phyloP scores from a whole-genome alignment of 2,113 vertebrate species.

The Cavia porcellus region DNA sequence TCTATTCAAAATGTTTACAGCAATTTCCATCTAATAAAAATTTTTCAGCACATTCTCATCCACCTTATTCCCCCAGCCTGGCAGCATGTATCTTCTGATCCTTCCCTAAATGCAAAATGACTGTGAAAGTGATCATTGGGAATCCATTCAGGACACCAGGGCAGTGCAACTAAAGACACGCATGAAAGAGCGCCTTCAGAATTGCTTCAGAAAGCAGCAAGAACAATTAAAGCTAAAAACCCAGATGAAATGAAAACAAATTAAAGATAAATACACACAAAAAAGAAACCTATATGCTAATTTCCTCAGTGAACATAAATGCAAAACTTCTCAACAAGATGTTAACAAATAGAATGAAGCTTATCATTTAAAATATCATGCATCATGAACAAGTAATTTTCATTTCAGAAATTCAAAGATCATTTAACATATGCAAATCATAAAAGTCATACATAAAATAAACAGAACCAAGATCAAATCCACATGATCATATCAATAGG shows the following conservation, averaged over 20 bases:
- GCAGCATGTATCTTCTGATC: not conserved
- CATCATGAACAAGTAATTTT: not conserved
- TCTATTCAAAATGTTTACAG: too few relatives aligned
- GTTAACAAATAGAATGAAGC: not conserved
- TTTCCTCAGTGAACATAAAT: not conserved
- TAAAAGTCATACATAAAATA: not conserved
- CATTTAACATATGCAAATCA: not conserved
- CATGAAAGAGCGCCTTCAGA: too few relatives aligned
- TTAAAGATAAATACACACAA: not conserved
- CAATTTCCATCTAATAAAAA: not conserved
- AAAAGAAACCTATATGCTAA: not conserved
- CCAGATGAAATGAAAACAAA: not conserved
- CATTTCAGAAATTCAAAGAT: not conserved
- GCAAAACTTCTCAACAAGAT: not conserved
- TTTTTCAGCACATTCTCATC: not conserved
- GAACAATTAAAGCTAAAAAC: not conserved
- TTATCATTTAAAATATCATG: not conserved
- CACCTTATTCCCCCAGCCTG: not conserved
- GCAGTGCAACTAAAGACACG: too few relatives aligned
- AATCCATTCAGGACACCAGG: too few relatives aligned
- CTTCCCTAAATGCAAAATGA: too few relatives aligned
- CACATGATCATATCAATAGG: not conserved
- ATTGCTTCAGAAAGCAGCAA: too few relatives aligned
- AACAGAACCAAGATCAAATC: not conserved
- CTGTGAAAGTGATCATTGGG: too few relatives aligned